A percentile compares a stretch with the other conserved stretches of the same genome.
These are phyloP conservation scores for Phataginus tetradactyla DNA, from an alignment of 2,797 vertebrate species.

Conservation along the genomic window DNA sequence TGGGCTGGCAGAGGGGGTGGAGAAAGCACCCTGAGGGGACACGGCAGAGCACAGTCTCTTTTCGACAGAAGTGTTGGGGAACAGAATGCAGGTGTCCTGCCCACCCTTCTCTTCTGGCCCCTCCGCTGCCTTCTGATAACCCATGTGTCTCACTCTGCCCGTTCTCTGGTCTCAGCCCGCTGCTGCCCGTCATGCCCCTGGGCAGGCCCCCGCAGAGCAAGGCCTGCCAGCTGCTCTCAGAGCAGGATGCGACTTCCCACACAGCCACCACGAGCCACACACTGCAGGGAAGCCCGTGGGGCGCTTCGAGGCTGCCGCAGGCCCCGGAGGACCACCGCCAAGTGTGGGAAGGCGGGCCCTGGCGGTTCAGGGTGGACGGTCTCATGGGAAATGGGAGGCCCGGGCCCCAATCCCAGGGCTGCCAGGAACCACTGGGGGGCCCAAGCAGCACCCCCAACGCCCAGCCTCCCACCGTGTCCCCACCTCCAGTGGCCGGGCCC, in stretches of 20 bases:
- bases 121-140: not conserved
- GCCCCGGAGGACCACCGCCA: not conserved
- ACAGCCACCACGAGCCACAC: not conserved
- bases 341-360: not conserved
- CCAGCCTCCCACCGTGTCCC: not conserved
- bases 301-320: rapidly evolving
- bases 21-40: not conserved
- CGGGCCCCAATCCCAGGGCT: not conserved
- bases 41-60: rapidly evolving
- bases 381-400: not conserved
- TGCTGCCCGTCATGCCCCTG: not conserved
- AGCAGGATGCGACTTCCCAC: not conserved
- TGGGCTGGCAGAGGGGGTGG: not conserved
- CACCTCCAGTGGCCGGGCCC: not conserved
- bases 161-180: not conserved
- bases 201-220: not conserved
- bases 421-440: not conserved
- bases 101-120: not conserved
- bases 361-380: not conserved
- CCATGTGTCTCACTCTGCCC: not conserved
- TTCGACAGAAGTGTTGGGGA: not conserved
- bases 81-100: not conserved
- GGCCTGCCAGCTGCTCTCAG: not conserved
- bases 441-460: too few relatives aligned
- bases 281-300: not conserved